Evolutionary conservation across 1,140 invertebrate species (phyloP), one percentile per base, ranked within the genome.

Genomic region (Leucophenga varia): DNA sequence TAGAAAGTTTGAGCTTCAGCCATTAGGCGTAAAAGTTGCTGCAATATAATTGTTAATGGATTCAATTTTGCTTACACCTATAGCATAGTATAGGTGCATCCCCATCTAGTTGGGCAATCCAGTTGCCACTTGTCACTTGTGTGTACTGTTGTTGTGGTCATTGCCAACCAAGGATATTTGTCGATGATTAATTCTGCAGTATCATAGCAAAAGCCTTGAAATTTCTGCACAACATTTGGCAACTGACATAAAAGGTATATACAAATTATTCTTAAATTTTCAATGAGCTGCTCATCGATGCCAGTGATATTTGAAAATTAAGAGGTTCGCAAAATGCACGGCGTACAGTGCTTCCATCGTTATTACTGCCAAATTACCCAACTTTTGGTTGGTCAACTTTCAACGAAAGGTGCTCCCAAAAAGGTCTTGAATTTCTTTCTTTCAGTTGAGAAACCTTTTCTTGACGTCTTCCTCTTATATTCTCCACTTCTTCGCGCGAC

Each of bases 331-430:
- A 25, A 46, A 64, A 72, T 45, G 70, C 64, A 32, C 49, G 22
- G 39, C 63, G 35, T 8, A 57, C 54, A 3, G 50, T 57, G 50
- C 67, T 67, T 7, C 59, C 59, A 34, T 56, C 54, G 46, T 64
- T 70, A 4, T 57, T 57, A 14, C 46, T 57, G 5, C 63, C 63
- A 19, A 32, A 43, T 30, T 48, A 52, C 14, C 51, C 28, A 30
- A 30, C 25, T 30, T n/a, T n/a, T n/a, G n/a, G n/a, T n/a, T n/a
- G n/a, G n/a, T n/a, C n/a, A n/a, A n/a, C n/a, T 30, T 30, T 30
- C 7, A 30, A n/a, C 7, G 7, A 7, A 7, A 30, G 25, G 7
- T n/a, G 7, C 12, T 30, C 25, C 25, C 25, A 30, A 30, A 30
- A 30, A 8, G 25, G 25, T n/a, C 12, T 30, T 30, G 25, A 7